Conservation (phyloP, 2,113 vertebrate genomes). For the Sinocyclocheilus grahami region DNA sequence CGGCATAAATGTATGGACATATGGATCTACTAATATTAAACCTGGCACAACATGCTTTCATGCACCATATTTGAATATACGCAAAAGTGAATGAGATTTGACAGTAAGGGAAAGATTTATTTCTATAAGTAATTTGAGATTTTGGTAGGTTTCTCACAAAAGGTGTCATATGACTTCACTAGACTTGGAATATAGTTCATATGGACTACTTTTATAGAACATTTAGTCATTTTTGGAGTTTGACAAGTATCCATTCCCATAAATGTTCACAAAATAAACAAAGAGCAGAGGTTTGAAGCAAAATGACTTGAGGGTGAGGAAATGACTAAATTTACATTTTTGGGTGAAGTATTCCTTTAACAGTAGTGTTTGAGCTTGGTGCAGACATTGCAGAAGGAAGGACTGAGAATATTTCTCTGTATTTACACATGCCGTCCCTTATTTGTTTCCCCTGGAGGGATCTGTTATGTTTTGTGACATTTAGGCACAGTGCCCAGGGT, state of each 20-base stretch:
- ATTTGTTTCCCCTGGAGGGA: constrained; percentile 56
- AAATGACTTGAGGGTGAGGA: background rate
- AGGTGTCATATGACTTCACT: no score
- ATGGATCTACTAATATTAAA: no score
- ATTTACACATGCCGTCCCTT: constrained; percentile 50
- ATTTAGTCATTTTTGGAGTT: background rate
- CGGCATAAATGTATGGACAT: no score
- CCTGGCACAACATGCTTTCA: no score
- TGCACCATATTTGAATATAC: no score
- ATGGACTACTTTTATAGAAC: background rate
- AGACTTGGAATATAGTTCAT: background rate
- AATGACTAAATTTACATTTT: background rate
- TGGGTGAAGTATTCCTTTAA: background rate
- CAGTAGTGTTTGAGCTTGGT: background rate
- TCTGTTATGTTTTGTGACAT: constrained; percentile 46
- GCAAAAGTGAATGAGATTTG: no score
- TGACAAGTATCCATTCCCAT: background rate
- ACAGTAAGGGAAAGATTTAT: no score
- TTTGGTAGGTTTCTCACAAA: background rate
- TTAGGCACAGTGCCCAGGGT: constrained; percentile 57
- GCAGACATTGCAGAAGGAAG: background rate
- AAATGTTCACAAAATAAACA: background rate
- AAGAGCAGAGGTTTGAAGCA: background rate
- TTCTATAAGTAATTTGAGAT: no score
- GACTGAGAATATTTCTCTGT: background rate